Evolutionary conservation across 2,797 vertebrate species (phyloP), one percentile per base, ranked within the genome.

Genomic region (Eutrigla gurnardus): DNA sequence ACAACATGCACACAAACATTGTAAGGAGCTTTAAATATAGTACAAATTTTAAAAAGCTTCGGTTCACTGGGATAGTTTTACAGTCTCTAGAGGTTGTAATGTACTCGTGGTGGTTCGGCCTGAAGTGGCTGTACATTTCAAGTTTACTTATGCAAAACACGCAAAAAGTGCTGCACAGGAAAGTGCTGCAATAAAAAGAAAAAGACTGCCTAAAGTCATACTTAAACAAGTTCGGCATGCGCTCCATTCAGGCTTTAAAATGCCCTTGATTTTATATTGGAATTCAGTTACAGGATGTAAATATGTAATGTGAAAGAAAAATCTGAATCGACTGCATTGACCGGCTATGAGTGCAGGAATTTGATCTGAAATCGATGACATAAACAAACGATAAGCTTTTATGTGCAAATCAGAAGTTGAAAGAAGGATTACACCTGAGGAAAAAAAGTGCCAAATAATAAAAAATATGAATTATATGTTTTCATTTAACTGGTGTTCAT

Each of bases 121-220:
- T 77, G 4, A 36, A 57, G 42, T 43, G 25, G 25, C 39, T 40
- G n/a, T 12, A 33, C 1, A 12, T 47, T 68, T n/a, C 10, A 32
- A 33, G 70, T 50, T 42, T 33, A 46, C 15, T 71, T 33, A 36
- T 54, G 62, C 7, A 70, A 67, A 66, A 62, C 18, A 54, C 52
- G 36, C n/a, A 65, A 32, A 25, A 54, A 46, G 14, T 10, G 14
- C 40, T 17, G 36, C 54, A 45, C 5, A 5, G 40, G 17, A 42
- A 40, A 15, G 1, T 13, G 52, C 17, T 25, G 35, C 8, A 46
- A 32, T 18, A 25, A 47, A 59, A 73, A 65, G n/a, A 25, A 47
- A 59, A 10, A 42, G 4, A 35, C 18, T n/a, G 17, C 53, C 58
- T 4, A 17, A 15, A 63, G 57, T 69, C 13, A 13, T 9, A 18